A percentile compares a stretch with the other conserved stretches of the same genome.
phyloP scores from a whole-genome alignment of 2,113 vertebrate species.

The Spea multiplicata region DNA sequence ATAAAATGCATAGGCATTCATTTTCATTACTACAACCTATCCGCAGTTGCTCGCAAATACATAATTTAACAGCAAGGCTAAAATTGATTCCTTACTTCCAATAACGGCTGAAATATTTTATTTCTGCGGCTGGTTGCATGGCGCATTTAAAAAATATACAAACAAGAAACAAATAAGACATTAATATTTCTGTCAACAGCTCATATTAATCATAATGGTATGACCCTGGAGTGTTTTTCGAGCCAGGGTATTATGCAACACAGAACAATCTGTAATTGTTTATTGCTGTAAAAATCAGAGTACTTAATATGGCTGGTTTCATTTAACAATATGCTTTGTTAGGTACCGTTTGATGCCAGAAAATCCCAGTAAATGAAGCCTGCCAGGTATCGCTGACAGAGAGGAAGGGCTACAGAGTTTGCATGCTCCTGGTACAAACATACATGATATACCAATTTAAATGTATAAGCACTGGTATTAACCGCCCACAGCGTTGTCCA shows the following conservation, averaged over 20 bases:
- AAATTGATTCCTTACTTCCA: neutral
- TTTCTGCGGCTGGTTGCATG: neutral
- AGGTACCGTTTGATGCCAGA: too few relatives aligned
- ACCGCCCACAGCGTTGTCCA: too few relatives aligned
- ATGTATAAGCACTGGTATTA: too few relatives aligned
- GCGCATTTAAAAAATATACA: neutral
- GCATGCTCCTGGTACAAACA: too few relatives aligned
- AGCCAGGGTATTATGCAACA: neutral
- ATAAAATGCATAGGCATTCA: neutral
- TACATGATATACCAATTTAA: too few relatives aligned
- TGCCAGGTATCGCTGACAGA: too few relatives aligned
- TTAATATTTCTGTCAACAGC: neutral
- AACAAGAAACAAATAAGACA: neutral
- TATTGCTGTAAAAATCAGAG: neutral
- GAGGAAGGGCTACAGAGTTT: too few relatives aligned
- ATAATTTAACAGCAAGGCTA: slow-evolving; percentile 8
- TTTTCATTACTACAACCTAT: neutral
- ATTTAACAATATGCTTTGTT: too few relatives aligned
- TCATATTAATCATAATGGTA: neutral
- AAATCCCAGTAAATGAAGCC: too few relatives aligned
- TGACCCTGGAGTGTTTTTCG: neutral
- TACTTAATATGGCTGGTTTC: neutral
- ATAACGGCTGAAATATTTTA: neutral
- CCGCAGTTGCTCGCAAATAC: neutral
- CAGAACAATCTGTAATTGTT: neutral